These are phyloP conservation scores for Tringa solitaria DNA, from an alignment of 2,113 vertebrate species.

Conservation along the genomic window DNA sequence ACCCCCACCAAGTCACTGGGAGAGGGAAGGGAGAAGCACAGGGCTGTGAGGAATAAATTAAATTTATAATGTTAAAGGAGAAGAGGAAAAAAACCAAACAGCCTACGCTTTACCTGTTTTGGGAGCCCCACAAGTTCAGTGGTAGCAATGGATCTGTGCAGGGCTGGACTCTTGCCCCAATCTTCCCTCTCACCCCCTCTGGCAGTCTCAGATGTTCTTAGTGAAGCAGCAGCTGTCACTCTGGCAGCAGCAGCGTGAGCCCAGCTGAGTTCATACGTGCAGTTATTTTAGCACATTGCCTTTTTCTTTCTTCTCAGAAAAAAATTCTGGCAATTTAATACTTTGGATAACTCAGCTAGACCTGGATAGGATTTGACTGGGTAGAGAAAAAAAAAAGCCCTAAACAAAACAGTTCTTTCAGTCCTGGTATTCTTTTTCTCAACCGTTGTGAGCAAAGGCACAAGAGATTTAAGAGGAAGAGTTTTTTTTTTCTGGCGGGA, in stretches of 20 bases:
- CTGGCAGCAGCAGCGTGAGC: conserved; percentile 11
- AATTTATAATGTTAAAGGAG: background rate
- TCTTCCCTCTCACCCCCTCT: background rate
- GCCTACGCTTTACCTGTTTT: background rate
- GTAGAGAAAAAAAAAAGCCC: background rate
- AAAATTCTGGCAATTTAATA: background rate
- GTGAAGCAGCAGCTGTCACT: conserved; percentile 19
- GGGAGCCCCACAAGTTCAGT: background rate
- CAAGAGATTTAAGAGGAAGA: conserved; percentile 8
- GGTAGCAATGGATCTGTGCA: background rate
- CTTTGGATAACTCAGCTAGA: background rate
- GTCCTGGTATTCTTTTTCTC: background rate
- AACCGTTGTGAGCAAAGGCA: background rate
- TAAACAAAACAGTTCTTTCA: background rate
- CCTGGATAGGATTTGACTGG: background rate
- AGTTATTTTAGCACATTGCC: conserved; percentile 6
- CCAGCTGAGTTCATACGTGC: background rate
- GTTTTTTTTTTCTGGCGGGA: conserved; percentile 9
- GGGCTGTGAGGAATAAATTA: background rate
- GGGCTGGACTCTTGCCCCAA: background rate
- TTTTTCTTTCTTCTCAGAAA: background rate
- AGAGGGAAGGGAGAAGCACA: background rate
- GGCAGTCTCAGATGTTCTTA: background rate
- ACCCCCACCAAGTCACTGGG: background rate
- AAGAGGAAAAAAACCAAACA: background rate